phyloP scores from a whole-genome alignment of 1,140 invertebrate species.

The Ridgeia piscesae region DNA sequence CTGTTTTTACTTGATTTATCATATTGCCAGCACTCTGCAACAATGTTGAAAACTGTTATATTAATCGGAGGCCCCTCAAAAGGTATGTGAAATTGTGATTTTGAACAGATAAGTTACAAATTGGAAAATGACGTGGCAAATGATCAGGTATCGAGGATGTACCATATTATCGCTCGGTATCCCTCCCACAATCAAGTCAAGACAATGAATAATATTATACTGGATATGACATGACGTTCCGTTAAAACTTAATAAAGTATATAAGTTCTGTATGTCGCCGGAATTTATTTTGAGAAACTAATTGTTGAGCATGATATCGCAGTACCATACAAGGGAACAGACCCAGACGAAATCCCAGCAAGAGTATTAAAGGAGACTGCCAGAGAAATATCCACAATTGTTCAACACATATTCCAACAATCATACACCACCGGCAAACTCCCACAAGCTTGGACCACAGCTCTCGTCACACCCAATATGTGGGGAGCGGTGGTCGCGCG shows the following conservation, averaged over 20 bases:
- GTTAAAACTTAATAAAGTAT: no score
- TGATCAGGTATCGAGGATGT: neutral
- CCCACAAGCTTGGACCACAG: no score
- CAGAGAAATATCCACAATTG: no score
- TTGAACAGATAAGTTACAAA: neutral
- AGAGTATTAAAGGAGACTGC: no score
- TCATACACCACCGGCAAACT: no score
- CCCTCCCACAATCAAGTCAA: neutral
- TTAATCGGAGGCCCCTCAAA: constrained; percentile 69
- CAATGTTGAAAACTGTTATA: constrained; percentile 65
- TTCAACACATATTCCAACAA: no score
- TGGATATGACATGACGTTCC: no score
- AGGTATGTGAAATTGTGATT: constrained; percentile 55
- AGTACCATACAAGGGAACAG: neutral
- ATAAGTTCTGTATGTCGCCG: neutral
- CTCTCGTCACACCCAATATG: no score
- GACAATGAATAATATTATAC: no score
- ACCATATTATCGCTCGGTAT: neutral
- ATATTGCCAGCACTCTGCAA: neutral
- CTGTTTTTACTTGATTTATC: neutral
- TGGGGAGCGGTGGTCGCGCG: no score
- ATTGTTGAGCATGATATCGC: neutral
- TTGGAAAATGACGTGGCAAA: constrained; percentile 6
- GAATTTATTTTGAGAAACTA: neutral
- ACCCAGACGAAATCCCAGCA: no score